phyloP scores from a whole-genome alignment of 2,797 vertebrate species.

The Pampus argenteus region DNA sequence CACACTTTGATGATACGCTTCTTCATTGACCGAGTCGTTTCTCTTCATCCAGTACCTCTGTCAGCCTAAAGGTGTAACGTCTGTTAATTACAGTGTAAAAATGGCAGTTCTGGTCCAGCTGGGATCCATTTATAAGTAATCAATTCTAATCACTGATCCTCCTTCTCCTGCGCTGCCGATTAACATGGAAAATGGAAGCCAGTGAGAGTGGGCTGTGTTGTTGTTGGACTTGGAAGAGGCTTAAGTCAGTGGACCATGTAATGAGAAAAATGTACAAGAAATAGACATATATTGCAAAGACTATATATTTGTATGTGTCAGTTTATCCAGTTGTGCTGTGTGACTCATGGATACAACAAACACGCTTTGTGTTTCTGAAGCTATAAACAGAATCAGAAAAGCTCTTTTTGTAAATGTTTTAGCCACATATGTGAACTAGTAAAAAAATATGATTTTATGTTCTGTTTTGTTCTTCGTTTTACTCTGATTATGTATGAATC shows the following conservation, averaged over 20 bases:
- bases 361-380: background rate
- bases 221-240: conserved; percentile 6
- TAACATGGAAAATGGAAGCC: conserved; percentile 28
- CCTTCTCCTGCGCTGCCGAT: conserved; percentile 28
- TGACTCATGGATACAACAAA: background rate
- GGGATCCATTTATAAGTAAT: conserved; percentile 11
- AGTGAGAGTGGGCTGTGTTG: conserved; percentile 21
- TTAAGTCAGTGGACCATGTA: conserved; percentile 26
- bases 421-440: no score
- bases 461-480: no score
- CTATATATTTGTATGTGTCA: background rate
- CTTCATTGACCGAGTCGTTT: conserved; percentile 19
- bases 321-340: background rate
- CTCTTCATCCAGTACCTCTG: conserved; percentile 25
- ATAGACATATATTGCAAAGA: background rate
- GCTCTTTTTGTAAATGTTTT: background rate
- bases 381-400: background rate
- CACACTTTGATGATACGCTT: conserved; percentile 12
- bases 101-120: background rate
- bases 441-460: no score
- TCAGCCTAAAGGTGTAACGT: conserved; percentile 1
- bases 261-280: conserved; percentile 28
- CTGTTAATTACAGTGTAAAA: conserved; percentile 6
- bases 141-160: conserved; percentile 14
- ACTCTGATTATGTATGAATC: no score